Evolutionary conservation across 2,888 invertebrate genomes (phyloP), one percentile per base, ranked within the genome.

Genomic region (Perizoma affinitatum): DNA sequence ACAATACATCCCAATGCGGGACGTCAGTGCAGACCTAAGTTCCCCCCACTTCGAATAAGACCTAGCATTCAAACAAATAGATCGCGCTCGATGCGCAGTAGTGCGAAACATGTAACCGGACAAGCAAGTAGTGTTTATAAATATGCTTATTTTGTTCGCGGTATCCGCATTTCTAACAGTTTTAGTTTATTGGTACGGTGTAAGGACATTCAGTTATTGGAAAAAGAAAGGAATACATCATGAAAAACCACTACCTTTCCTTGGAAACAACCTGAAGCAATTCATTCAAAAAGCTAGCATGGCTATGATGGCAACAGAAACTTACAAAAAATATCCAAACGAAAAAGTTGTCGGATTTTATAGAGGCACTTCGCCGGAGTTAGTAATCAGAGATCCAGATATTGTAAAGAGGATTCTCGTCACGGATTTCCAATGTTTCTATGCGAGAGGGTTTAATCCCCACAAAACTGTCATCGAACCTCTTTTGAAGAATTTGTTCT

Each of bases 271-370:
- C 63, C 65, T 79, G 0, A 81, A 73, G 49, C 84, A 87, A 50
- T 88, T 86, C 57, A 8, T 76, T 5, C 84, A 84, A 69, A 72
- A 71, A 63, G 79, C 82, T 2, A 90, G 90, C 57, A 78, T 86
- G 58, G 83, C 84, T n/a, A 86, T 84, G 84, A 61, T 82, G 62
- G 87, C 86, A 0, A 79, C 85, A 1, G 83, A 86, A 62, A 63
- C 58, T 0, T 90, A 90, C 63, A 79, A 73, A 11, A 86, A 82
- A 65, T 90, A 82, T 64, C 88, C 88, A 1, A 67, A 85, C 0
- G 89, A 90, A 68, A 88, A 80, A 73, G 84, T 88, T 0, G 88
- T 88, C 0, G 90, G 90, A 1, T 87, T 82, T 61, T 90, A 68
- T 58, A 81, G 85, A 74, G 83, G 83, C 0, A 79, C 78, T 0